Conservation (phyloP, 2,888 invertebrate species). For the Schrankia costaestrigalis region DNA sequence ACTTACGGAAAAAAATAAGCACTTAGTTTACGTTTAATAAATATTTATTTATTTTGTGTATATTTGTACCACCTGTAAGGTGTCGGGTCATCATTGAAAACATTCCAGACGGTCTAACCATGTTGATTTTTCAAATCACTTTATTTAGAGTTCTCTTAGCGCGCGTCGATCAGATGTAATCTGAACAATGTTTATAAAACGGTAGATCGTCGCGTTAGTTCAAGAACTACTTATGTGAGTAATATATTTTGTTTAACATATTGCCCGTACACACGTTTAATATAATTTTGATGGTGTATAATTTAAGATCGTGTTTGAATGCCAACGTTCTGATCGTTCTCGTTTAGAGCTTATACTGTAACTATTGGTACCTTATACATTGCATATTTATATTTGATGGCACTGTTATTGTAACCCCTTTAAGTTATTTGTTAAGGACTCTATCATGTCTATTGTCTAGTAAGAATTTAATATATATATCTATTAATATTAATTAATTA, state of each 20-base stretch:
- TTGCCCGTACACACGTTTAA: no score
- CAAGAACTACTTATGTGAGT: conserved; percentile 26
- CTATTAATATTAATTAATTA: conserved; percentile 62
- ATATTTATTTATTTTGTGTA: conserved; percentile 45
- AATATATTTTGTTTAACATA: conserved; percentile 26
- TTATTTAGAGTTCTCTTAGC: conserved; percentile 28
- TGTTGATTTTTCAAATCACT: conserved; percentile 61
- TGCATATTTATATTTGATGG: conserved; percentile 71
- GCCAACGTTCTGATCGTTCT: conserved; percentile 54
- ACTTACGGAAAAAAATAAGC: conserved; percentile 16
- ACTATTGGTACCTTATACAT: conserved; percentile 69
- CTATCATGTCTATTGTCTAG: conserved; percentile 78
- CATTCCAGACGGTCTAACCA: conserved; percentile 78
- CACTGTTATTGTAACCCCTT: conserved; percentile 75
- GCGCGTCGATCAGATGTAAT: conserved; percentile 64
- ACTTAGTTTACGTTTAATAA: conserved; percentile 34
- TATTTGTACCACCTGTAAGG: conserved; percentile 74
- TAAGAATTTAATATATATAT: conserved; percentile 77
- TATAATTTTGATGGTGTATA: conserved; percentile 22
- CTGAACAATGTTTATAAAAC: conserved; percentile 65
- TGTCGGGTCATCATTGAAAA: conserved; percentile 73
- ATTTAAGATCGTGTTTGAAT: conserved; percentile 25
- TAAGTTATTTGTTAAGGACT: conserved; percentile 78
- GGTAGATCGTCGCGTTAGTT: conserved; percentile 45
- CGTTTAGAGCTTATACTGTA: conserved; percentile 68